Conservation (phyloP, 2,797 vertebrate species). For the Amphiprion clarkii region DNA sequence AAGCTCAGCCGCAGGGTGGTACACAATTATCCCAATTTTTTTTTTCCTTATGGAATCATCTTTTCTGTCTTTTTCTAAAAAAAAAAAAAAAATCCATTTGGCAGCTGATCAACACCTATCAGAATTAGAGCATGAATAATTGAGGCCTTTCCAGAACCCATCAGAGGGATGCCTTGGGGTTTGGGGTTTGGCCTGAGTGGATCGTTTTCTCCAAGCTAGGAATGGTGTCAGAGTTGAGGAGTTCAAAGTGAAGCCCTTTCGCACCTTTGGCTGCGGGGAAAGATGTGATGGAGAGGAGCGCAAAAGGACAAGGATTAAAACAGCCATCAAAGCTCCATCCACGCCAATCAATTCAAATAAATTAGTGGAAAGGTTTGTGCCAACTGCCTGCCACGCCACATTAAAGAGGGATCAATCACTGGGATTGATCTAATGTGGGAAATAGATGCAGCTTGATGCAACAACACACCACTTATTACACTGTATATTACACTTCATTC, state of each 20-base stretch:
- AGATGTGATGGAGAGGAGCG: slow-evolving; percentile 9
- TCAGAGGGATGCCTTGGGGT: slow-evolving; percentile 56
- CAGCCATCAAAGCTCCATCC: background rate
- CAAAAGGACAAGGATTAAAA: slow-evolving; percentile 1
- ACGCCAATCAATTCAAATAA: background rate
- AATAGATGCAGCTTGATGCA: background rate
- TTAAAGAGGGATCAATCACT: slow-evolving; percentile 1
- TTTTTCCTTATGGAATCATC: background rate
- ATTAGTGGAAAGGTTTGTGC: background rate
- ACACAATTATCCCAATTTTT: background rate
- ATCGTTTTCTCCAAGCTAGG: slow-evolving; percentile 23
- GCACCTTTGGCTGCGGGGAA: slow-evolving; percentile 27
- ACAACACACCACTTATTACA: too few species aligned
- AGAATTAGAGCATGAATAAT: slow-evolving; percentile 76
- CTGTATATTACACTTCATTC: too few species aligned
- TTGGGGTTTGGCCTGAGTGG: slow-evolving; percentile 42
- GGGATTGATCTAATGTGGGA: background rate
- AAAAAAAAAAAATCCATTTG: slow-evolving; percentile 37
- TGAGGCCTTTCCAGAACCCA: slow-evolving; percentile 62
- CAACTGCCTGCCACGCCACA: background rate
- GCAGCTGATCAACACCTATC: slow-evolving; percentile 68
- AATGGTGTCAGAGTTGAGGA: slow-evolving; percentile 51
- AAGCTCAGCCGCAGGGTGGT: background rate
- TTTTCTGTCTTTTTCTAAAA: slow-evolving; percentile 22
- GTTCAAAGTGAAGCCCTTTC: slow-evolving; percentile 45